Percentiles rank a stretch among this genome's conserved stretches.
Evolutionary conservation across 2,113 vertebrate genomes (phyloP).

Genomic region (Megaleporinus macrocephalus): DNA sequence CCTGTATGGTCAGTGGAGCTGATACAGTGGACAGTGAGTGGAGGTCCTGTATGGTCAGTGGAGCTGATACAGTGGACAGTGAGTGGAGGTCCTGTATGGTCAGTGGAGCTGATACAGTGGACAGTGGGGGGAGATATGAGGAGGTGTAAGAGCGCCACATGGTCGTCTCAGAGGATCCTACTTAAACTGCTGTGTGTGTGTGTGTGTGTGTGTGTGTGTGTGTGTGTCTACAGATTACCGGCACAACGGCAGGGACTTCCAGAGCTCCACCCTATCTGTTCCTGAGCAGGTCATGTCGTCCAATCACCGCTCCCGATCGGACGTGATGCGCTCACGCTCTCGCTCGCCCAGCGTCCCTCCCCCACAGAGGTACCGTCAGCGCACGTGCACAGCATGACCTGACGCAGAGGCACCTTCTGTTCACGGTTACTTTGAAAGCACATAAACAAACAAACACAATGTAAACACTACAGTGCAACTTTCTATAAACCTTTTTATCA

Average conservation of each 20-base stretch:
- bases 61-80: no score
- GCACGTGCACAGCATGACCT: not conserved
- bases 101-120: no score
- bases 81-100: no score
- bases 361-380: conserved; percentile 84
- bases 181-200: not conserved
- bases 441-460: not conserved
- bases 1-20: no score
- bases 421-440: no score
- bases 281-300: conserved; percentile 93
- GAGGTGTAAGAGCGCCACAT: no score
- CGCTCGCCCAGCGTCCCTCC: conserved; percentile 92
- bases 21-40: no score
- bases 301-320: conserved; percentile 86
- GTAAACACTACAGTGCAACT: not conserved
- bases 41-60: no score
- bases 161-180: not conserved
- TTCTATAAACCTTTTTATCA: no score
- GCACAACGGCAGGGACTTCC: conserved; percentile 89
- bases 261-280: conserved; percentile 92
- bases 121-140: no score
- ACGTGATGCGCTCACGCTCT: conserved; percentile 86
- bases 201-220: conserved; percentile 25
- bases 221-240: conserved; percentile 81
- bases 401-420: no score